Percentiles rank a stretch among this genome's conserved stretches.
phyloP scores from a whole-genome alignment of 2,888 invertebrate genomes.

The Drosophila flavopinicola region DNA sequence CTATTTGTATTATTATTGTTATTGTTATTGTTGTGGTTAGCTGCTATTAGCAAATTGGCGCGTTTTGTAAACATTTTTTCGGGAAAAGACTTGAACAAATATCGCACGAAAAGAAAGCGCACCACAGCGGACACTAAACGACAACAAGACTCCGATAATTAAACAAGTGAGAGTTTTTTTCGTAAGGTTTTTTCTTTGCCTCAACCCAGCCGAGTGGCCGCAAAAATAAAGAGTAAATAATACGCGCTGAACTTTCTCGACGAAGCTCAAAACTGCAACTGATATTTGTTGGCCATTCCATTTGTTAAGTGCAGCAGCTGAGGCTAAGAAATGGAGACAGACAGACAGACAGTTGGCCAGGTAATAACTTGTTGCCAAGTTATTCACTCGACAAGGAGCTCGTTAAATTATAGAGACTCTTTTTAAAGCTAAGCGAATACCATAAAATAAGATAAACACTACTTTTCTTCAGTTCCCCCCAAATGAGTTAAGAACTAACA shows the following conservation, averaged over 20 bases:
- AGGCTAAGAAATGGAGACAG: neutral
- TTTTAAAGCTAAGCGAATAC: no score
- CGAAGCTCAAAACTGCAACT: slow-evolving; percentile 75
- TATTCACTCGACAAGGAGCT: slow-evolving; percentile 6
- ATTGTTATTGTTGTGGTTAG: slow-evolving; percentile 42
- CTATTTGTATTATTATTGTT: slow-evolving; percentile 58
- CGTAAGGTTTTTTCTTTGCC: slow-evolving; percentile 14
- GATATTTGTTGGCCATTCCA: slow-evolving; percentile 36
- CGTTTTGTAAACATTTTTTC: slow-evolving; percentile 80
- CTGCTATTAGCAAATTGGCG: slow-evolving; percentile 63
- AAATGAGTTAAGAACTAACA: no score
- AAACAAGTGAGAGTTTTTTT: slow-evolving; percentile 72
- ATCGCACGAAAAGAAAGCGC: slow-evolving; percentile 63
- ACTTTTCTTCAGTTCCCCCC: no score
- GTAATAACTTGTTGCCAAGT: slow-evolving; percentile 16
- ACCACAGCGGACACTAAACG: slow-evolving; percentile 16
- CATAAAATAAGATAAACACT: no score
- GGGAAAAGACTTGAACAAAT: slow-evolving; percentile 28
- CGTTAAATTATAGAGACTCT: neutral
- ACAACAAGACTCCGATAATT: slow-evolving; percentile 64
- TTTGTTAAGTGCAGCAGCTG: slow-evolving; percentile 39
- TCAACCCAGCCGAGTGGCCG: slow-evolving; percentile 22
- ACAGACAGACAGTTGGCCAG: neutral
- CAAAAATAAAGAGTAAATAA: slow-evolving; percentile 28
- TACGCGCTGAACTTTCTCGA: slow-evolving; percentile 70